phyloP scores from a whole-genome alignment of 1,140 invertebrate species.

The Panulirus ornatus region DNA sequence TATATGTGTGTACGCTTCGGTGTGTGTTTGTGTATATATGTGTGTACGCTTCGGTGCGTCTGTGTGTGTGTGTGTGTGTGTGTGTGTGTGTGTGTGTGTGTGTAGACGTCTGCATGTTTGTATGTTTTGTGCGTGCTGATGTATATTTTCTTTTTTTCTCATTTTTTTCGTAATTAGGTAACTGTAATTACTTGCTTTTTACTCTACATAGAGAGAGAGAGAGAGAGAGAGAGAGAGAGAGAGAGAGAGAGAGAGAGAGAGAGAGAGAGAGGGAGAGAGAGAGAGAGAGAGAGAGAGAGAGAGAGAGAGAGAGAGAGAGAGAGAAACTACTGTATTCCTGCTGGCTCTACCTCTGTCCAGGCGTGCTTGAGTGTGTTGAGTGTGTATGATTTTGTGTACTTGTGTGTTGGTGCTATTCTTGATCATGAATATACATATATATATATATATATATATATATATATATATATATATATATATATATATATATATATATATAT shows the following conservation, averaged over 20 bases:
- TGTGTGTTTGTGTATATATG: slow-evolving; percentile 19
- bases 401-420: too few species aligned
- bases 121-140: background rate
- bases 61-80: slow-evolving; percentile 29
- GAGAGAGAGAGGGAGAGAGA: background rate
- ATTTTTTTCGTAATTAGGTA: too few species aligned
- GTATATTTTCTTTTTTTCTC: background rate
- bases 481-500: too few species aligned
- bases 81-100: slow-evolving; percentile 42
- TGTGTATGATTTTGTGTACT: too few species aligned
- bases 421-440: too few species aligned
- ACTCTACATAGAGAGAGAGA: too few species aligned
- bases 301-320: slow-evolving; percentile 11
- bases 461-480: too few species aligned
- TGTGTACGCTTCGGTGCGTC: background rate
- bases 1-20: background rate
- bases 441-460: too few species aligned
- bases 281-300: slow-evolving; percentile 37
- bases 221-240: background rate
- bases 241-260: background rate
- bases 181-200: background rate
- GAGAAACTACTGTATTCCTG: too few species aligned
- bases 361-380: too few species aligned
- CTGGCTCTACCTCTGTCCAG: too few species aligned
- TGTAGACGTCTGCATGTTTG: background rate